A percentile compares a stretch with the other conserved stretches of the same genome.
phyloP scores from a whole-genome alignment of 2,888 invertebrate genomes.

The Ethmia dodecea region DNA sequence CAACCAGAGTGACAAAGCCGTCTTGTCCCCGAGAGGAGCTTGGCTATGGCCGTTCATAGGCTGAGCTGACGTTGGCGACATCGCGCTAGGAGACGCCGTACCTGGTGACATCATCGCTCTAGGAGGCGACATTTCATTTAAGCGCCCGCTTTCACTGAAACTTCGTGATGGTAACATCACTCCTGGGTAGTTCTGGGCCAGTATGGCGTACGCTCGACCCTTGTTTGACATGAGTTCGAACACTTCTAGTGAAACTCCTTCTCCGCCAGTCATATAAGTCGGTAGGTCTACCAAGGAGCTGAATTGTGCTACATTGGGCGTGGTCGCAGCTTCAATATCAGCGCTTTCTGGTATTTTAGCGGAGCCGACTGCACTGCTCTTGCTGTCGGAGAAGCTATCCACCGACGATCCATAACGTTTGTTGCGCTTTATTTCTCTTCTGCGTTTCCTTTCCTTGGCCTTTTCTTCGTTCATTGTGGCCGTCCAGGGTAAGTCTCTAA shows the following conservation, averaged over 20 bases:
- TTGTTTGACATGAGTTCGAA: slow-evolving; percentile 83
- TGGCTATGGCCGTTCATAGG: slow-evolving; percentile 30
- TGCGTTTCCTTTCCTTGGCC: slow-evolving; percentile 79
- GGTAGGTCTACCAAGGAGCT: slow-evolving; percentile 91
- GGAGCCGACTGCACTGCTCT: slow-evolving; percentile 81
- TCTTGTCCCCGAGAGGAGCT: slow-evolving; percentile 42
- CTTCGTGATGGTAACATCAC: slow-evolving; percentile 84
- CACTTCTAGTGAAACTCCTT: slow-evolving; percentile 86
- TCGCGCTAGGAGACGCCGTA: slow-evolving; percentile 34
- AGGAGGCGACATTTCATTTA: slow-evolving; percentile 61
- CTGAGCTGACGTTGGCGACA: slow-evolving; percentile 41
- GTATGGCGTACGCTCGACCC: slow-evolving; percentile 83
- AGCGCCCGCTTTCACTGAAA: slow-evolving; percentile 80
- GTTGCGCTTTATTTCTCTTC: slow-evolving; percentile 75
- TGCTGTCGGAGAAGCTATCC: slow-evolving; percentile 83
- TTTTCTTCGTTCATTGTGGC: slow-evolving; percentile 78
- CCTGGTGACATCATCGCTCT: slow-evolving; percentile 47
- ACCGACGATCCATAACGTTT: slow-evolving; percentile 80
- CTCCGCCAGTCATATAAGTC: slow-evolving; percentile 87
- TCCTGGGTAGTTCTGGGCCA: slow-evolving; percentile 86
- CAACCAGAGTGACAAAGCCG: slow-evolving; percentile 77
- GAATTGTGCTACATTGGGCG: slow-evolving; percentile 74
- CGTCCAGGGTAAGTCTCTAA: slow-evolving; percentile 82
- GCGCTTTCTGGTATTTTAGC: slow-evolving; percentile 51
- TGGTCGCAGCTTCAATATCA: slow-evolving; percentile 54